A percentile compares a stretch with the other conserved stretches of the same genome.
Conservation (phyloP, 2,888 invertebrate species). For the Neoascia interrupta region DNA sequence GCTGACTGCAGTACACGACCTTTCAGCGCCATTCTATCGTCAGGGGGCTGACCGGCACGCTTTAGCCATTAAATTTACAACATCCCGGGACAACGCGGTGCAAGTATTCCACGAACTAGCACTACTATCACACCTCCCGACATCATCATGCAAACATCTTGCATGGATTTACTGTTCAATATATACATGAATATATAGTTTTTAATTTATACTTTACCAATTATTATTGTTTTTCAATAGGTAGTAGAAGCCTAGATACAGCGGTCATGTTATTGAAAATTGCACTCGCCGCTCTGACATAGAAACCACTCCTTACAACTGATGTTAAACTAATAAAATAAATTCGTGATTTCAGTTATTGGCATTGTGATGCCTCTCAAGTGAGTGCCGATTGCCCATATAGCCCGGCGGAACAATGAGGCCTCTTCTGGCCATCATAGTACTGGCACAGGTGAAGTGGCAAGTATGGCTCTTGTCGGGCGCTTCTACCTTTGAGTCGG, state of each 20-base stretch:
- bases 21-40: constrained; percentile 44
- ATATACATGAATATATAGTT: constrained; percentile 15
- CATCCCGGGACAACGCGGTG: constrained; percentile 42
- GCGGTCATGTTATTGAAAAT: constrained; percentile 56
- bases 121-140: constrained; percentile 53
- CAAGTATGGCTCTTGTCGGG: constrained; percentile 34
- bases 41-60: constrained; percentile 58
- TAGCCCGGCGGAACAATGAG: constrained; percentile 55
- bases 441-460: constrained; percentile 45
- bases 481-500: constrained; percentile 24
- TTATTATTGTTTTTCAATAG: constrained; percentile 28
- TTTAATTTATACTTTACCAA: constrained; percentile 29
- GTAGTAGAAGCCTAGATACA: neutral
- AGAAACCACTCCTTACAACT: constrained; percentile 43
- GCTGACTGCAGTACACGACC: constrained; percentile 27
- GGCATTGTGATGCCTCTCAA: constrained; percentile 41
- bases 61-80: constrained; percentile 49
- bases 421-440: constrained; percentile 41
- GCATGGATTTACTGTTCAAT: constrained; percentile 44
- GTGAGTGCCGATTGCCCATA: constrained; percentile 60
- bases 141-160: constrained; percentile 33
- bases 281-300: constrained; percentile 39
- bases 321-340: constrained; percentile 67
- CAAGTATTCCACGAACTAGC: constrained; percentile 57
- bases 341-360: constrained; percentile 67